phyloP scores from a whole-genome alignment of 37 sponge, comb jelly and placozoan genomes.

The Lycopodina hypogea region DNA sequence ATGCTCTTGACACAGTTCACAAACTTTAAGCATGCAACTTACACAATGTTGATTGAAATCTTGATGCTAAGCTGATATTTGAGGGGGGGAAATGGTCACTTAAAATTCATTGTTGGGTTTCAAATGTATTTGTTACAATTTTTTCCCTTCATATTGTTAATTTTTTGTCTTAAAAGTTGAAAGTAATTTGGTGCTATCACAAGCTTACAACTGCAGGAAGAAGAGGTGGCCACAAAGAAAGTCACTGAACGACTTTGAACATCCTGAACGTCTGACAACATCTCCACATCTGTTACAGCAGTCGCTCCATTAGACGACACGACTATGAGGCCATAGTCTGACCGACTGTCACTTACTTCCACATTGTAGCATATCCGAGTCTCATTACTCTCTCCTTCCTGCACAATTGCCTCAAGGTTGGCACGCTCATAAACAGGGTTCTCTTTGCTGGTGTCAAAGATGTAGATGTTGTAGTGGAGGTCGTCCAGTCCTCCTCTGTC shows the following conservation, averaged over 20 bases:
- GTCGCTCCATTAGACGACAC: not conserved
- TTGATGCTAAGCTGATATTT: no score
- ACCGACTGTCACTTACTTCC: not conserved
- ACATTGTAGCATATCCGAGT: not conserved
- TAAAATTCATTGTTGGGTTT: no score
- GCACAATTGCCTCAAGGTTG: not conserved
- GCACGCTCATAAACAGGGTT: not conserved
- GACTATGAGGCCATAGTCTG: not conserved
- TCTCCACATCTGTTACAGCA: not conserved
- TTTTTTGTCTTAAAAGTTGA: no score
- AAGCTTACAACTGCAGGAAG: no score
- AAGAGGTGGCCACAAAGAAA: not conserved
- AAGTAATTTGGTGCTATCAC: no score
- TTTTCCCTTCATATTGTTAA: no score
- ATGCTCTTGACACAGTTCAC: no score
- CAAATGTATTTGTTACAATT: no score
- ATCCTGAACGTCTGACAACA: not conserved
- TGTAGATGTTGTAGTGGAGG: not conserved
- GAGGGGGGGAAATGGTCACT: no score
- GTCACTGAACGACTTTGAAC: not conserved
- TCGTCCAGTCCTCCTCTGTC: not conserved
- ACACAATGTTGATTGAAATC: no score
- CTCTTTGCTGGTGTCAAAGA: not conserved
- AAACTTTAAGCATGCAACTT: no score
- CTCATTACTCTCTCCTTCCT: not conserved